A percentile compares a stretch with the other conserved stretches of the same genome.
These are phyloP conservation scores for Parauchenoglanis ngamensis DNA, from an alignment of 2,797 vertebrate genomes.

Conservation along the genomic window DNA sequence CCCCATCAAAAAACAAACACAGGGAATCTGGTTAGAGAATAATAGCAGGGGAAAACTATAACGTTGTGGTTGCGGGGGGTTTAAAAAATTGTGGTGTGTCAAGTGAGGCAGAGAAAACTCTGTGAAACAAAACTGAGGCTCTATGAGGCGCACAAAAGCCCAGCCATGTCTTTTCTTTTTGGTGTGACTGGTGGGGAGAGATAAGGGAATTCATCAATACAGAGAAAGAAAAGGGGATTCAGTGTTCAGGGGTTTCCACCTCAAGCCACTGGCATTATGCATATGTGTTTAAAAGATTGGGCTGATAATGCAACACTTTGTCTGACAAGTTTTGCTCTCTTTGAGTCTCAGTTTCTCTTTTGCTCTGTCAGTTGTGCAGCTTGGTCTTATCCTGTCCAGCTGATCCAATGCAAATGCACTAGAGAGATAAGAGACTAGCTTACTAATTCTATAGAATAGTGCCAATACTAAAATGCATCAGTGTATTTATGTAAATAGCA, in stretches of 20 bases:
- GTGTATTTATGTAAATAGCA: slow-evolving; percentile 13
- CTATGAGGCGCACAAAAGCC: slow-evolving; percentile 75
- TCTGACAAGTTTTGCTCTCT: slow-evolving; percentile 78
- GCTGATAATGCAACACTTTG: slow-evolving; percentile 78
- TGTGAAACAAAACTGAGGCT: slow-evolving; percentile 78
- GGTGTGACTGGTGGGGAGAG: slow-evolving; percentile 75
- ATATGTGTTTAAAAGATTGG: slow-evolving; percentile 76
- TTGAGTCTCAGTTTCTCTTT: slow-evolving; percentile 68
- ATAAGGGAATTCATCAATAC: slow-evolving; percentile 82
- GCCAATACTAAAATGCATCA: not conserved
- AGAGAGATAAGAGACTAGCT: slow-evolving; percentile 65
- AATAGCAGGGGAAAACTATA: slow-evolving; percentile 75
- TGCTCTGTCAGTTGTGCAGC: slow-evolving; percentile 67
- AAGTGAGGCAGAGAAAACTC: slow-evolving; percentile 79
- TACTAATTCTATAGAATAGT: slow-evolving; percentile 11
- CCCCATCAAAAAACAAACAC: slow-evolving; percentile 46
- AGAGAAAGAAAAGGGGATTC: slow-evolving; percentile 67
- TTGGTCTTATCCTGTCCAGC: slow-evolving; percentile 69
- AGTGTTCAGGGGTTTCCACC: slow-evolving; percentile 71
- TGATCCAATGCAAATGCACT: slow-evolving; percentile 69
- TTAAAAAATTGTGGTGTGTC: slow-evolving; percentile 67
- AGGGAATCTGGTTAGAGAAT: slow-evolving; percentile 80
- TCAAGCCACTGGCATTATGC: slow-evolving; percentile 74
- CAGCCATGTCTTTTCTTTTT: slow-evolving; percentile 76
- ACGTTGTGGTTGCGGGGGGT: slow-evolving; percentile 54